phyloP scores from a whole-genome alignment of 1,140 invertebrate species.

The Heliconius nattereri region DNA sequence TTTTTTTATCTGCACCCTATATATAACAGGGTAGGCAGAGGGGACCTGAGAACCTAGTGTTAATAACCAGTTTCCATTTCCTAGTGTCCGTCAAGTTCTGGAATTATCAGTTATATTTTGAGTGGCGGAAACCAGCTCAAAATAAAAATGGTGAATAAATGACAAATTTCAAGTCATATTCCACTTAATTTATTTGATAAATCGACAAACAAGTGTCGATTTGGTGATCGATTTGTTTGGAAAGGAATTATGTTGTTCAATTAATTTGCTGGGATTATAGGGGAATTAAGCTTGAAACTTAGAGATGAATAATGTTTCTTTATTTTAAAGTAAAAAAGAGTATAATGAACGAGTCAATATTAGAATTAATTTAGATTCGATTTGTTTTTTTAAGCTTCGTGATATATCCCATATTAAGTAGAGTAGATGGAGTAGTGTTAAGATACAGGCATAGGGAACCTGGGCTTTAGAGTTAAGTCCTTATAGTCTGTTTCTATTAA shows the following conservation, averaged over 20 bases:
- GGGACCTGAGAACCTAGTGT: too few relatives aligned
- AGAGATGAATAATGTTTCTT: constrained; percentile 7
- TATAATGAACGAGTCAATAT: not conserved
- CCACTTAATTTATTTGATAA: too few relatives aligned
- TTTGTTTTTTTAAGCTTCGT: too few relatives aligned
- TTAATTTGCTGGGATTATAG: constrained; percentile 44
- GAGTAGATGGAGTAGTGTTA: too few relatives aligned
- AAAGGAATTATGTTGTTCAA: constrained; percentile 42
- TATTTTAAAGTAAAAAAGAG: not conserved
- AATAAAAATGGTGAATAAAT: not conserved
- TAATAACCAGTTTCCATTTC: too few relatives aligned
- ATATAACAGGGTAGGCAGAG: too few relatives aligned
- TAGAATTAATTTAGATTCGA: not conserved
- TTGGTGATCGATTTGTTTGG: constrained; percentile 40
- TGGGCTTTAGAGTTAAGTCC: not conserved
- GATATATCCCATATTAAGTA: too few relatives aligned
- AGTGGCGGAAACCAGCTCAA: not conserved
- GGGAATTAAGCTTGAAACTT: constrained; percentile 25
- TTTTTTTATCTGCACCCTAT: too few relatives aligned
- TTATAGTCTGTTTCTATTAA: not conserved
- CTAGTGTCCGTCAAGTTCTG: too few relatives aligned
- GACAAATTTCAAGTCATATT: too few relatives aligned
- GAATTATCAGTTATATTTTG: too few relatives aligned
- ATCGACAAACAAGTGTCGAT: constrained; percentile 43
- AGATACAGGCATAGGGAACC: not conserved